phyloP scores from a whole-genome alignment of 2,113 vertebrate species.

The Lophura nycthemera region DNA sequence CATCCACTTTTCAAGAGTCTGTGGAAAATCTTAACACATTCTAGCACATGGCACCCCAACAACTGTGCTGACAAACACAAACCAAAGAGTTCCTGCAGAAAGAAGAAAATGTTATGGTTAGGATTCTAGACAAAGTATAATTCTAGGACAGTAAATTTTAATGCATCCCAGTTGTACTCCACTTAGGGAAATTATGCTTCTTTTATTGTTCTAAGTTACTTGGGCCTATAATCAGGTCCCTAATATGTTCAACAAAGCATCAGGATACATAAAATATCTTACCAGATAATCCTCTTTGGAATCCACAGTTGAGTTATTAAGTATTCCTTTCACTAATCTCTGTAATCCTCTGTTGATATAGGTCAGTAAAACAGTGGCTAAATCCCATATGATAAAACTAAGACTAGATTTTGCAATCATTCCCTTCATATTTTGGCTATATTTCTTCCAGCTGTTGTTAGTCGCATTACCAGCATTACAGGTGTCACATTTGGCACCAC shows the following conservation, averaged over 20 bases:
- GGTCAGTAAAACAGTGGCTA: slow-evolving; percentile 71
- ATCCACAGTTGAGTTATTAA: slow-evolving; percentile 74
- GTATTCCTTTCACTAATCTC: slow-evolving; percentile 71
- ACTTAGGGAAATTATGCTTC: slow-evolving; percentile 19
- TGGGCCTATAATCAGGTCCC: slow-evolving; percentile 27
- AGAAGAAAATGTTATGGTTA: background rate
- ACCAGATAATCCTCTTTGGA: slow-evolving; percentile 73
- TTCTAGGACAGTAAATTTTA: background rate
- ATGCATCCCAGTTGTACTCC: background rate
- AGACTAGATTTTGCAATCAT: slow-evolving; percentile 50
- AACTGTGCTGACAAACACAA: background rate
- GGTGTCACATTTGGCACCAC: background rate
- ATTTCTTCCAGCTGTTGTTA: slow-evolving; percentile 8
- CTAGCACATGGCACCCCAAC: background rate
- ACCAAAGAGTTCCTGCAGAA: background rate
- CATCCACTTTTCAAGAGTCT: background rate
- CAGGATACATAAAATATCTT: slow-evolving; percentile 67
- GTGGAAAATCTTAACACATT: background rate
- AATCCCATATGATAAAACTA: slow-evolving; percentile 50
- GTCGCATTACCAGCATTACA: background rate
- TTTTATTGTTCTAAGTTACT: slow-evolving; percentile 34
- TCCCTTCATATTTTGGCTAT: background rate
- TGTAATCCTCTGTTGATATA: slow-evolving; percentile 68
- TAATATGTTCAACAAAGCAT: slow-evolving; percentile 63
- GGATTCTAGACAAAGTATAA: background rate